phyloP scores from a whole-genome alignment of 2,888 invertebrate species.

The Axea sp. region DNA sequence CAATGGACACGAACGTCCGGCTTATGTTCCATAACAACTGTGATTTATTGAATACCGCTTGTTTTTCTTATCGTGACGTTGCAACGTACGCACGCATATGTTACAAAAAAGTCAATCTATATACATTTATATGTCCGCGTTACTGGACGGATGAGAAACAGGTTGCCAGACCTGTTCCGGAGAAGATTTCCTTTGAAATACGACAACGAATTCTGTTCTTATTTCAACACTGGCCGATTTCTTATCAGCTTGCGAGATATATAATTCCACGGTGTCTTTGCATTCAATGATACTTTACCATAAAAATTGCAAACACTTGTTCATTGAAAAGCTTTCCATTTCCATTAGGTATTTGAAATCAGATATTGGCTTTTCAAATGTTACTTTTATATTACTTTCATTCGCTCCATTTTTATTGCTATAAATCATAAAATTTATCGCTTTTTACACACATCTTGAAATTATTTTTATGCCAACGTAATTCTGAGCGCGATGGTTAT shows the following conservation, averaged over 20 bases:
- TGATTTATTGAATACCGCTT: slow-evolving; percentile 57
- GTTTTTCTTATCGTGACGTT: slow-evolving; percentile 52
- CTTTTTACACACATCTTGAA: too few relatives aligned
- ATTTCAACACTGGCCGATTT: slow-evolving; percentile 26
- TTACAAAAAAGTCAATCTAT: slow-evolving; percentile 44
- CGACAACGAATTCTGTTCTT: slow-evolving; percentile 18
- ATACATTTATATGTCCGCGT: slow-evolving; percentile 38
- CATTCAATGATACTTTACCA: slow-evolving; percentile 6
- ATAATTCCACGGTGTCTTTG: slow-evolving; percentile 16
- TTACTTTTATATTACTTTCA: too few relatives aligned
- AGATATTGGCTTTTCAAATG: too few relatives aligned
- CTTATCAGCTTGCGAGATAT: slow-evolving; percentile 48
- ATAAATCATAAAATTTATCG: too few relatives aligned
- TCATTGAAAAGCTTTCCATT: neutral
- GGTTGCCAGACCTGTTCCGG: slow-evolving; percentile 54
- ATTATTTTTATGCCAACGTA: too few relatives aligned
- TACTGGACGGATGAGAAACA: slow-evolving; percentile 50
- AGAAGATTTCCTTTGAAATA: slow-evolving; percentile 12
- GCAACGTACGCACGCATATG: slow-evolving; percentile 22
- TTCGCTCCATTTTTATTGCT: too few relatives aligned
- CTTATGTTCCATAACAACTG: slow-evolving; percentile 60
- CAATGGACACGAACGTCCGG: slow-evolving; percentile 60
- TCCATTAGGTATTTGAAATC: neutral
- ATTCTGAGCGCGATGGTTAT: too few relatives aligned
- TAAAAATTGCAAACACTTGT: neutral